Evolutionary conservation across 2,113 vertebrate species (phyloP), one percentile per base, ranked within the genome.

Genomic region (Sphyrna mokarran): DNA sequence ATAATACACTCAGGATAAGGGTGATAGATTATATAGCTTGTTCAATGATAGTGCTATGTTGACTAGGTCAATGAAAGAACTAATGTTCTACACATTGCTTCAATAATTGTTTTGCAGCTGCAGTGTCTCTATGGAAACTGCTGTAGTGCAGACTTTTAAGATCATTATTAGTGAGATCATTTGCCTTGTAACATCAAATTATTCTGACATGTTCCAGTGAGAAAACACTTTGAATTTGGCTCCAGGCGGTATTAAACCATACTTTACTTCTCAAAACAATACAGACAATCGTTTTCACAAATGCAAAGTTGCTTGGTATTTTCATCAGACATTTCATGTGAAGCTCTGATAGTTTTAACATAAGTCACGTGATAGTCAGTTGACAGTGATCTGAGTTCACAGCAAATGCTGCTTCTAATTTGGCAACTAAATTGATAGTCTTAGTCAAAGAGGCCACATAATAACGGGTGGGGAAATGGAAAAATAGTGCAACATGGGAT

Each of bases 141-240:
- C 33, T 90, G 29, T 58, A 90, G 87, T 90, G 48, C 61, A 29
- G 87, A 90, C 26, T 29, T 90, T 90, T 61, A 58, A 90, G 87
- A 90, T 90, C 13, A 61, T 90, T 61, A 90, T 90, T 90, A 90
- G 54, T 90, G 87, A 90, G 26, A 61, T 90, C 87, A 90, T 63
- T 90, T 58, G 54, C 87, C 87, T 90, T 90, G 87, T 63, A 90
- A 90, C 87, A 61, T 63, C 87, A 90, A 90, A 63, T 61, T 90
- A 90, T 90, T 90, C 61, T 90, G 87, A 90, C 87, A 90, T 63
- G 54, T 90, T 90, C 54, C 87, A 61, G 29, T 90, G 13, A 90
- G 54, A 90, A 90, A 58, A 58, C 26, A 61, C 13, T 61, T 89
- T 90, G 61, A 90, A 90, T 90, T 54, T 58, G 87, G 54, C 87